Base-by-base conservation (phyloP, 2,113 vertebrate genomes). In the Phocoena sinus region DNA sequence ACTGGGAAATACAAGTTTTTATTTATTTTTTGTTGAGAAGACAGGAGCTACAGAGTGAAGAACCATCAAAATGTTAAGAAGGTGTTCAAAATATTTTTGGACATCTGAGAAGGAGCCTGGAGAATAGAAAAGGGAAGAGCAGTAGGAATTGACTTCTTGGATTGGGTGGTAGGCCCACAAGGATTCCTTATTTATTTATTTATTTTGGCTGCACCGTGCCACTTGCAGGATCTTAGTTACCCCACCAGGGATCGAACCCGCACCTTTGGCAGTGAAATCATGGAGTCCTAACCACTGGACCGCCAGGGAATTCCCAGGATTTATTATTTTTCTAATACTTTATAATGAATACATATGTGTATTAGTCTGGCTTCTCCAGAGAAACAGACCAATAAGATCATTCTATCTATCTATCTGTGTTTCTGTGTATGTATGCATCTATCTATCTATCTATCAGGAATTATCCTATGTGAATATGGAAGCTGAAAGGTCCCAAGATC, bases 1-100 rank as follows among this genome's bases (percentile, higher is more conserved):
- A 25, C 71, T 83, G 47, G 65, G 41, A 93, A 84, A 67, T 68
- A 84, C 8, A 83, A 50, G 11, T 60, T 76, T 94, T 36, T 33
- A 70, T 13, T 70, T 83, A 70, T 79, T 60, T 85, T 18, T 53
- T 70, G 28, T 85, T 93, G 14, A 94, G 50, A 96, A 70, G 87
- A n/a, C 41, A 76, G 18, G 60, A 91, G 67, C 33, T 47, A 67
- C 18, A 47, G 13, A 65, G 38, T 36, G 15, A 21, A 13, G 11
- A 70, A 38, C 50, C 58, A 88, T 91, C 70, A 86, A 80, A 79
- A 91, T 74, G 47, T 83, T 84, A 70, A 93, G 47, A 90, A 88
- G 65, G 23, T 65, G 2, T 94, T 81, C 6, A 47, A 73, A 53
- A 67, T 71, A 20, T 88, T 74, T 77, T 88, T 84, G 65, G 71